Conservation (phyloP, 1,140 invertebrate species). For the Drosophila pectinifera region DNA sequence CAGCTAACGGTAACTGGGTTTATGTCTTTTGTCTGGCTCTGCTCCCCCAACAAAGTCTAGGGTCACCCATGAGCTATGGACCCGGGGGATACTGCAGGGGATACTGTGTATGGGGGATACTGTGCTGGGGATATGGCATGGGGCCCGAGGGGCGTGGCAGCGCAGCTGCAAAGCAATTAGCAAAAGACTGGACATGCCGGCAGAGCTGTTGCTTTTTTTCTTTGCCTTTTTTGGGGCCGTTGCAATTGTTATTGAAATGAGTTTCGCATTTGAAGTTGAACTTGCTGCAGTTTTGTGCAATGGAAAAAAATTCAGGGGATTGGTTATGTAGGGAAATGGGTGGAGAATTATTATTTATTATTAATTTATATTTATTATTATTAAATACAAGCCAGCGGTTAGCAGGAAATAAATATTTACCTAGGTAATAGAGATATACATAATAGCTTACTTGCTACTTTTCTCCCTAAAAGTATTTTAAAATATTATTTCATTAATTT, state of each 20-base stretch:
- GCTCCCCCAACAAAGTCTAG: conserved; percentile 10
- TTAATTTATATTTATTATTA: too few relatives aligned
- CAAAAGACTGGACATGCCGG: conserved; percentile 65
- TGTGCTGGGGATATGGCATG: conserved; percentile 32
- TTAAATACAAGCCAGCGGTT: too few relatives aligned
- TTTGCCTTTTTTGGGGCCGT: conserved; percentile 38
- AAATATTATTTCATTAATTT: background rate
- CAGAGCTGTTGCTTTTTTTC: conserved; percentile 39
- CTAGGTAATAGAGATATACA: background rate
- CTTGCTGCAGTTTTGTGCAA: conserved; percentile 39
- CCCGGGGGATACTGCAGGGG: conserved; percentile 2
- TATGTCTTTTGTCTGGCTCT: conserved; percentile 69
- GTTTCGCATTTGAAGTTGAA: conserved; percentile 69
- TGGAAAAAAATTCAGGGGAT: background rate
- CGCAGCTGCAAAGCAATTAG: conserved; percentile 78
- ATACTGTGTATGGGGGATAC: conserved; percentile 7
- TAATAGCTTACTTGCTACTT: too few relatives aligned
- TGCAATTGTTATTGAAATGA: conserved; percentile 76
- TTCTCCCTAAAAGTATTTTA: too few relatives aligned
- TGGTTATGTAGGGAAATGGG: background rate
- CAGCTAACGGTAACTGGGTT: conserved; percentile 78
- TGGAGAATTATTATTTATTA: too few relatives aligned
- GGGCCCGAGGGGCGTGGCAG: conserved; percentile 45
- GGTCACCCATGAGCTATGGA: conserved; percentile 30
- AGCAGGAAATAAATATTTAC: background rate